Conservation (phyloP, 2,888 invertebrate species). For the Nasonovia ribisnigri region DNA sequence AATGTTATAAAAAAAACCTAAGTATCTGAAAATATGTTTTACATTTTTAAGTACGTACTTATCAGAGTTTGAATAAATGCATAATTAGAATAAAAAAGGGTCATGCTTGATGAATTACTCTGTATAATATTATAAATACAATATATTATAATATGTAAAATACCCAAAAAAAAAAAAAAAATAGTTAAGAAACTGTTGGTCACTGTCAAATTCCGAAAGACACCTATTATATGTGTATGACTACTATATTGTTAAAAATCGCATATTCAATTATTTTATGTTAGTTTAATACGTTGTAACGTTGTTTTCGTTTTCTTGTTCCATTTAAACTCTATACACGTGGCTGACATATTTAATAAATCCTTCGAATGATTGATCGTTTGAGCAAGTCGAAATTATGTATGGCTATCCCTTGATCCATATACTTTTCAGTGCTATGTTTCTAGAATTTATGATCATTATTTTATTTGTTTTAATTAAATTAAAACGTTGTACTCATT, state of each 20-base stretch:
- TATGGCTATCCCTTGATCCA: not conserved
- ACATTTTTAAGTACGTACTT: not conserved
- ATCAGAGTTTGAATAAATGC: not conserved
- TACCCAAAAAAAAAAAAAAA: not conserved
- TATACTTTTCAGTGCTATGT: not conserved
- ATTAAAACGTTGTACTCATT: not conserved
- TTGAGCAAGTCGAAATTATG: not conserved
- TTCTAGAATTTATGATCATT: not conserved
- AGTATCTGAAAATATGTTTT: not conserved
- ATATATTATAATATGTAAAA: not conserved
- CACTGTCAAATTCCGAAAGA: not conserved
- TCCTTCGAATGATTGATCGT: slow-evolving; percentile 23
- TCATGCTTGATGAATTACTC: not conserved
- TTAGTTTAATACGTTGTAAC: not conserved
- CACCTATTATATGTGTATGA: not conserved
- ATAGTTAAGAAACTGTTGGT: not conserved
- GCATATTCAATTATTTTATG: not conserved
- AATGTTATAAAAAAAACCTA: not conserved
- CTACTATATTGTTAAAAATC: not conserved
- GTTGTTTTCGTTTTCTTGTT: not conserved
- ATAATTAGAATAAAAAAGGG: not conserved
- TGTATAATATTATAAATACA: not conserved
- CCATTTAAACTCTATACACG: not conserved
- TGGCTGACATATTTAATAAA: not conserved
- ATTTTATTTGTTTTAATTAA: not conserved